phyloP scores from a whole-genome alignment of 1,140 invertebrate genomes.

The Kradibia gibbosae region DNA sequence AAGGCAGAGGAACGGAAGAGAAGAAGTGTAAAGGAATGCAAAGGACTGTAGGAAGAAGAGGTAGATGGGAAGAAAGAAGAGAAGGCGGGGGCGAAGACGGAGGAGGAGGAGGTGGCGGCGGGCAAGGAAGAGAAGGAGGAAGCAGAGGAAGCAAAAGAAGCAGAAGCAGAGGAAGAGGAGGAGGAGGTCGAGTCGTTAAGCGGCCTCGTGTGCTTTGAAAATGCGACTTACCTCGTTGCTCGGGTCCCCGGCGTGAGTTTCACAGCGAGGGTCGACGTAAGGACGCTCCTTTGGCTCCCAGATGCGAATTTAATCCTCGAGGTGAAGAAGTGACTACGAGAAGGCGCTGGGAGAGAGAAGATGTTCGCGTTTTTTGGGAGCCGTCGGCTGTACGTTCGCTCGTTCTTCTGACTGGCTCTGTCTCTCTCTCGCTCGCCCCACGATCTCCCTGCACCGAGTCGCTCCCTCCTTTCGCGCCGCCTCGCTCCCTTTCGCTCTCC shows the following conservation, averaged over 20 bases:
- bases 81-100: background rate
- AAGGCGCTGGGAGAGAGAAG: constrained; percentile 5
- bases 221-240: background rate
- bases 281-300: background rate
- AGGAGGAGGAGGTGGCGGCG: background rate
- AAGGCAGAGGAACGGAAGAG: too few species aligned
- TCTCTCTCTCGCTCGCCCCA: constrained; percentile 5
- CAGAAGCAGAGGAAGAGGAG: background rate
- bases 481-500: background rate
- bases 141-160: background rate
- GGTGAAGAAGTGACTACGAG: constrained; percentile 4
- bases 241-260: background rate
- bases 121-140: background rate
- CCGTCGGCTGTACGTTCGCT: constrained; percentile 3
- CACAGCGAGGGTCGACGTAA: background rate
- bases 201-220: background rate
- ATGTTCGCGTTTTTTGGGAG: constrained; percentile 25
- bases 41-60: too few species aligned
- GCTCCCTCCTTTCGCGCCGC: background rate
- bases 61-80: background rate
- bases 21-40: too few species aligned
- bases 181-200: background rate
- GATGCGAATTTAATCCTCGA: constrained; percentile 13
- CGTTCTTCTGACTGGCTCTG: background rate
- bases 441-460: too few species aligned